phyloP scores from a whole-genome alignment of 2,113 vertebrate species.

The Heliornis fulica region DNA sequence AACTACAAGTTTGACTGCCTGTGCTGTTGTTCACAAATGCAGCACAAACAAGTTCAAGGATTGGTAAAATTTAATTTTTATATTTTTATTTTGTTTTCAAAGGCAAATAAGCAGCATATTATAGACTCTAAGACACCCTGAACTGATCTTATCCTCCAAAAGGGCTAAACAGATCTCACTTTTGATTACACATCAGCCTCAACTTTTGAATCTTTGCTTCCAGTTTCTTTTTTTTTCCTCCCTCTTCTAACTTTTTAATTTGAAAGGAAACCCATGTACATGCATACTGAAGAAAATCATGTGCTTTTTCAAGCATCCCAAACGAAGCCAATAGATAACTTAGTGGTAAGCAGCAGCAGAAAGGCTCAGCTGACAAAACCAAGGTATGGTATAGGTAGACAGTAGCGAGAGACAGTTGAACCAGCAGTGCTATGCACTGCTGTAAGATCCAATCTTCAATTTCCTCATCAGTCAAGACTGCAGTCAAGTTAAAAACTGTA shows the following conservation, averaged over 20 bases:
- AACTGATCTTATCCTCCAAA: neutral
- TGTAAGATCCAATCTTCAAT: neutral
- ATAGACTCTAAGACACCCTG: neutral
- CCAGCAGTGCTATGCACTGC: rapidly evolving
- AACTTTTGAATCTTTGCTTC: neutral
- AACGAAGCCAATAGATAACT: neutral
- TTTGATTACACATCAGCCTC: neutral
- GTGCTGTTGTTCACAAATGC: neutral
- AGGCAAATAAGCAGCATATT: neutral
- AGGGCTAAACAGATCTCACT: neutral
- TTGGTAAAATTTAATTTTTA: neutral
- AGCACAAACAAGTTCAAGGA: neutral
- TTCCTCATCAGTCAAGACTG: neutral
- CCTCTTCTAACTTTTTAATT: neutral
- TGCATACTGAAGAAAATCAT: neutral
- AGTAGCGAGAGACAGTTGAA: neutral
- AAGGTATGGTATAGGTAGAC: neutral
- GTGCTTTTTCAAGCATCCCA: neutral
- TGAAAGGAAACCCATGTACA: neutral
- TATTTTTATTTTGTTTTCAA: neutral
- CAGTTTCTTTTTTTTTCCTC: neutral
- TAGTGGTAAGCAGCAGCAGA: neutral
- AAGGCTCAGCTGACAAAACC: neutral
- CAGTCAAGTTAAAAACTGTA: neutral
- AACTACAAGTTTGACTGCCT: neutral